Evolutionary conservation across 2,113 vertebrate species (phyloP), one percentile per base, ranked within the genome.

Genomic region (Odocoileus virginianus): DNA sequence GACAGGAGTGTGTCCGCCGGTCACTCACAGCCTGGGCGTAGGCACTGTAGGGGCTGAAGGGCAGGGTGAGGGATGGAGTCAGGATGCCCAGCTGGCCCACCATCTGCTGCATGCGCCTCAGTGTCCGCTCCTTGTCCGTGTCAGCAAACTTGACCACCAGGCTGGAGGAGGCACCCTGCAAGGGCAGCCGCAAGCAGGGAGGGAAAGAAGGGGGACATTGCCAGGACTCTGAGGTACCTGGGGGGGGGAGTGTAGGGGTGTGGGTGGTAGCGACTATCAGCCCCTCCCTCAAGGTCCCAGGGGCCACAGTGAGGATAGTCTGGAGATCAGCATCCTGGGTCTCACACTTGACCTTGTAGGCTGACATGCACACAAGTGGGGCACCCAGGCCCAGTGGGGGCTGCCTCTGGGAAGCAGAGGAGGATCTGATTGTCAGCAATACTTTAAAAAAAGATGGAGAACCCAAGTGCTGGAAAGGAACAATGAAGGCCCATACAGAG

Each of bases 131-230:
- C 98, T 99, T 99, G 99, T 99, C 99, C 19, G 99, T 99, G 99
- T 99, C 99, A 3, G 99, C 99, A 95, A 99, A 99, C 99, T 99
- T 99, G 98, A 99, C 99, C 99, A 99, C 99, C 99, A 99, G 99
- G 99, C 99, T 99, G 98, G 99, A 99, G 96, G 99, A 99, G 58
- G 99, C 99, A 2, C 99, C 99, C 99, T 99, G 98, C 91, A 97
- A 97, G 96, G 98, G 98, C 98, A 97, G 98, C 97, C 97, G 97
- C 67, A 50, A 92, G 97, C 14, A 64, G 85, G 89, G 96, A 47
- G 87, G 54, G 76, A 36, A 45, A 58, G 81, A 61, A 28, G 97
- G 97, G 82, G 98, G 97, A 78, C 97, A 98, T 92, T 96, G 97
- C 98, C 96, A 11, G 94, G 96, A 98, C 97, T 95, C 95, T 30